Base-by-base conservation (phyloP, 2,113 vertebrate species). In the Lycaon pictus region DNA sequence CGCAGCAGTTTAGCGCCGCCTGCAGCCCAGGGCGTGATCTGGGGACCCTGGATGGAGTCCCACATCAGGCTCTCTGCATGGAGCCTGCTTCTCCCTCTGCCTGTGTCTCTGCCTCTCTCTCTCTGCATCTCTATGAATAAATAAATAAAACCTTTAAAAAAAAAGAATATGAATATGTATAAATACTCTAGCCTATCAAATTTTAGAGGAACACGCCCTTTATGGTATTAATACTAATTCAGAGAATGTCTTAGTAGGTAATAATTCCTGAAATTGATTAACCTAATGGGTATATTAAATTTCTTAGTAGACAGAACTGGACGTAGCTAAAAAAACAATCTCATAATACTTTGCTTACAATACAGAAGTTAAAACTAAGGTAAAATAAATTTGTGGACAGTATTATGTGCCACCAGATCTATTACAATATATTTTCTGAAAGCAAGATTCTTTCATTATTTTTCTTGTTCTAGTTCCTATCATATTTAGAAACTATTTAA, bases 201-300 rank as follows among this genome's bases (percentile, higher is more conserved):
- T 82, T 79, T 94, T 87, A 92, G 60, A 93, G 67, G 12, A 80
- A 20, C 23, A 67, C 1, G 48, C 1, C 20, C 1, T 95, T 79
- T 60, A 22, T 43, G 19, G 1, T n/a, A 63, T 82, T 86, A 83
- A 63, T 29, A 76, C 2, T 65, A 48, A 80, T 72, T 92, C 35
- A 60, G 22, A 72, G 19, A 90, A 69, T 87, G 12, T 20, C 29
- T 80, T 76, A 60, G 58, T 19, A 82, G 11, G 16, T 32, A 93
- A 77, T 43, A 53, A 55, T 76, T 88, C 23, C 72, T 85, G 7
- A 93, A 92, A 43, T 72, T 91, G n/a, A 88, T 86, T 90, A 85
- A 27, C 20, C 35, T 80, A 67, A 58, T 72, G 58, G 5, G 0
- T 55, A 82, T 69, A 69, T 32, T 93, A 76, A 62, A 72, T 88